Conservation (phyloP, 2,888 invertebrate genomes). For the Mesochorus sp. region DNA sequence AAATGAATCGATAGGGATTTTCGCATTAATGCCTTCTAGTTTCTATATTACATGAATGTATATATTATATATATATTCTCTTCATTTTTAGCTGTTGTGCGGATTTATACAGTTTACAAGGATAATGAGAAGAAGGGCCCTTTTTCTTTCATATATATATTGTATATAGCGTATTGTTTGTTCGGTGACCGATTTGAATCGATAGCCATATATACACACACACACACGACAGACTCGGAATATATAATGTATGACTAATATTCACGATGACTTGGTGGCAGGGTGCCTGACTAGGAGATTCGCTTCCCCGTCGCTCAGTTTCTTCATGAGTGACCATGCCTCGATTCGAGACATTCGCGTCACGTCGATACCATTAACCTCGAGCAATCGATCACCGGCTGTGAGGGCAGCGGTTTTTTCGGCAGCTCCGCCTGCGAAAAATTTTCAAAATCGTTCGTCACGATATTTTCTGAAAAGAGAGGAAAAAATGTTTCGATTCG, state of each 20-base stretch:
- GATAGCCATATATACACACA: conserved; percentile 15
- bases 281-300: conserved; percentile 84
- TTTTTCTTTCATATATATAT: too few species aligned
- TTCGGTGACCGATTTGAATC: too few species aligned
- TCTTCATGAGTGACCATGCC: conserved; percentile 96
- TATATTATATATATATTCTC: too few species aligned
- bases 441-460: not conserved
- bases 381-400: conserved; percentile 93
- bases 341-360: conserved; percentile 94
- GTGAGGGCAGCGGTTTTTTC: conserved; percentile 92
- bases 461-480: not conserved
- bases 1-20: conserved; percentile 10
- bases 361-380: conserved; percentile 92
- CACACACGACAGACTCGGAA: too few species aligned
- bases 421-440: conserved; percentile 90
- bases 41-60: too few species aligned
- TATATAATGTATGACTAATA: conserved; percentile 68
- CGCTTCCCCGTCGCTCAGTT: conserved; percentile 92
- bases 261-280: conserved; percentile 80
- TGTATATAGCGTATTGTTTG: too few species aligned
- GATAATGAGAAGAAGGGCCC: too few species aligned
- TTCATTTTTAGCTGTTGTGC: too few species aligned
- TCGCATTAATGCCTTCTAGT: too few species aligned
- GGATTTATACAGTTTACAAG: too few species aligned
- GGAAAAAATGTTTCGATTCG: not conserved